Conservation (phyloP, 2,888 invertebrate species). For the Eremobia ochroleuca region DNA sequence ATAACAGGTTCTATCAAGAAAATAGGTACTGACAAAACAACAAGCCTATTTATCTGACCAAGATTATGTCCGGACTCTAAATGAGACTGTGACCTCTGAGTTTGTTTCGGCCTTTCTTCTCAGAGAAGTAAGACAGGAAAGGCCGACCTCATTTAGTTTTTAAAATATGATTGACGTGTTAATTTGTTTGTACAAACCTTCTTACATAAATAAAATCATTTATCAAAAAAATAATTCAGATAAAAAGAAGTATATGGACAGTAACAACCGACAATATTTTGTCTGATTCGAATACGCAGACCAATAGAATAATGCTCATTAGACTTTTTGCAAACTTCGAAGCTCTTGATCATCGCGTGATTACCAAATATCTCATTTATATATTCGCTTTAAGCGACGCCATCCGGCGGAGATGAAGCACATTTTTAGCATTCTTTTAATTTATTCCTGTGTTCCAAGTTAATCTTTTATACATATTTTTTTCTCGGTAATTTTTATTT, state of each 20-base stretch:
- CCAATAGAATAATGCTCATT: neutral
- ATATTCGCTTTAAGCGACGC: conserved; percentile 9
- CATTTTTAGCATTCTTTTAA: conserved; percentile 6
- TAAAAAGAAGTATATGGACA: no score
- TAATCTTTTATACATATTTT: neutral
- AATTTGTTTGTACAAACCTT: no score
- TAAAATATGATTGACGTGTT: neutral
- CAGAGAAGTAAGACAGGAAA: neutral
- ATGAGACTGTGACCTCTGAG: neutral
- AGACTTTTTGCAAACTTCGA: neutral
- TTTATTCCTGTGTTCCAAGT: neutral
- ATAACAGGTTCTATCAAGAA: neutral
- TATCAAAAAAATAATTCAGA: neutral
- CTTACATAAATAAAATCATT: neutral
- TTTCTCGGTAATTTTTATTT: neutral
- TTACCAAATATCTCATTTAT: conserved; percentile 14
- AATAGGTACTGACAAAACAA: neutral
- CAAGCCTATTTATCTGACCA: neutral
- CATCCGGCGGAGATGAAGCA: conserved; percentile 13
- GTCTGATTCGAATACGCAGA: neutral
- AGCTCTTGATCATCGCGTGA: neutral
- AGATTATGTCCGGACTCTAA: neutral
- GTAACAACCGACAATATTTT: neutral
- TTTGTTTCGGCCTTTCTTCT: neutral
- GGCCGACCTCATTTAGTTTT: neutral